Evolutionary conservation across 2,113 vertebrate genomes (phyloP), one percentile per base, ranked within the genome.

Genomic region (Coptodon rendalli): DNA sequence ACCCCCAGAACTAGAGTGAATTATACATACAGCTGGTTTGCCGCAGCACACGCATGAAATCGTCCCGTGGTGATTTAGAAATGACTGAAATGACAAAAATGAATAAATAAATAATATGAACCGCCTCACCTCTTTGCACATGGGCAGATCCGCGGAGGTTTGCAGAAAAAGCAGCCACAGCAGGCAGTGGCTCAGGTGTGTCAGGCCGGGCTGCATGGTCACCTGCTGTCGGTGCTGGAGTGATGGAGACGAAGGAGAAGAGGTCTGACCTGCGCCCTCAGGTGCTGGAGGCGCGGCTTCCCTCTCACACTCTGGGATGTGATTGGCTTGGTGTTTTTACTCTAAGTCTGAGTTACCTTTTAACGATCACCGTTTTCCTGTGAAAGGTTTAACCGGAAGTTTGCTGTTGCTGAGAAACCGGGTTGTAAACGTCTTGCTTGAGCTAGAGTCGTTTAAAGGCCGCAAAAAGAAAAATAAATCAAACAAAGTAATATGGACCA

Each of bases 71-170:
- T 76, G 24, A 12, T 50, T 78, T 50, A 50, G 43, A 29, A 78
- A 78, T 50, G 17, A 52, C 11, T 31, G 48, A 78, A 50, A 48
- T 73, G 0, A 73, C 68, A 48, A 76, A 76, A 76, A 76, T 1
- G 6, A 73, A 73, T 45, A 45, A 73, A 3, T 27, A n/a, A 40
- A 63, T 59, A 43, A 71, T 16, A 29, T 16, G 43, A 81, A 8
- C 40, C 3, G 82, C 8, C 96, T 96, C 95, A 97, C 97, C 96
- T 96, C 95, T 94, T 96, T 96, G 84, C 97, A 97, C 89, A 96
- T 94, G 59, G 96, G 97, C 80, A 97, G 52, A 38, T 97, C 96
- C 29, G 95, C 89, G 34, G 85, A 81, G 4, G 90, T 19, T 3
- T 12, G 80, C 3, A 86, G 80, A 1, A 93, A 80, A 78, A 96